A percentile compares a stretch with the other conserved stretches of the same genome.
Evolutionary conservation across 2,797 vertebrate species (phyloP).

Genomic region (Pipistrellus pygmaeus): DNA sequence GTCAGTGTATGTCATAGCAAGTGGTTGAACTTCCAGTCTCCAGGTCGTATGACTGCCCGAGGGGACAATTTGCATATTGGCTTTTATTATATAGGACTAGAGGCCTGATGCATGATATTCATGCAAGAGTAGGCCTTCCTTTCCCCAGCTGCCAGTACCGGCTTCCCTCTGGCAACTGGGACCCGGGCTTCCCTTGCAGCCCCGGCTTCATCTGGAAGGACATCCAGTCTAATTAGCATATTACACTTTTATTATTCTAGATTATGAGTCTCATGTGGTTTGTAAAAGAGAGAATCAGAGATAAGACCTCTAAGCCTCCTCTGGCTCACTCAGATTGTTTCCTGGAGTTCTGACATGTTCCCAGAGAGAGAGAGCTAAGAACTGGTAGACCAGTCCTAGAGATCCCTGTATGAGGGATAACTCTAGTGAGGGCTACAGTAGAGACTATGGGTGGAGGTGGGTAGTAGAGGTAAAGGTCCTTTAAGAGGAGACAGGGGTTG

Average conservation of each 20-base stretch:
- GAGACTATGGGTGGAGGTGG: not conserved
- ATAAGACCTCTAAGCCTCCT: not conserved
- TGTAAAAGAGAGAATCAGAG: not conserved
- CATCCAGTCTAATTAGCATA: too few species aligned
- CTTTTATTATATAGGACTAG: too few species aligned
- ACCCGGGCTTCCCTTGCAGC: too few species aligned
- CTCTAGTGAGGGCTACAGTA: not conserved
- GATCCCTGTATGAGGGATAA: not conserved
- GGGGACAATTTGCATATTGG: too few species aligned
- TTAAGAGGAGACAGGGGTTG: not conserved
- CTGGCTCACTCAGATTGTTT: not conserved
- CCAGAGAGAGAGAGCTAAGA: not conserved
- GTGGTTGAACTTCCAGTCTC: too few species aligned
- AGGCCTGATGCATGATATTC: too few species aligned
- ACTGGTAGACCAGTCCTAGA: not conserved
- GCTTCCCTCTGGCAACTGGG: too few species aligned
- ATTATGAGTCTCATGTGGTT: not conserved
- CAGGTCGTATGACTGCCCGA: accelerated
- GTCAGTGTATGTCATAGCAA: too few species aligned
- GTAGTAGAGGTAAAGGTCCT: not conserved
- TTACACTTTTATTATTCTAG: too few species aligned
- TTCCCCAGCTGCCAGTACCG: too few species aligned
- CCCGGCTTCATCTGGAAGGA: too few species aligned
- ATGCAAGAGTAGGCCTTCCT: too few species aligned
- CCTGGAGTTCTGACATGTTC: not conserved